Conservation (phyloP, 2,888 invertebrate genomes). For the Drosophila infuscata region DNA sequence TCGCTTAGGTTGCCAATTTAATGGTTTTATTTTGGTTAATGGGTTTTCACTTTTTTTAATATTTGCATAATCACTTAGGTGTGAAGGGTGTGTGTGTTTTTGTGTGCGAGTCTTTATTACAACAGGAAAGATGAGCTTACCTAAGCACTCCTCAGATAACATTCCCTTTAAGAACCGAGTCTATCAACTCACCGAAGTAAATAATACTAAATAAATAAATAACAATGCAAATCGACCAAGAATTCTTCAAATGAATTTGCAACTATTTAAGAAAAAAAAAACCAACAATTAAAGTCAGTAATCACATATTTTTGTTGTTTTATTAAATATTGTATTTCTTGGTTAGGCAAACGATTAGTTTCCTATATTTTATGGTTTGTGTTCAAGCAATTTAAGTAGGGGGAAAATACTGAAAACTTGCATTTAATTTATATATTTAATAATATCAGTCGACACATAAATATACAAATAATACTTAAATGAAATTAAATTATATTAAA, state of each 20-base stretch:
- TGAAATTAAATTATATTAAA: neutral
- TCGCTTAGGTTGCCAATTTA: constrained; percentile 15
- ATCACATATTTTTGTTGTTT: neutral
- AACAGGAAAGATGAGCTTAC: neutral
- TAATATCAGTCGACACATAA: no score
- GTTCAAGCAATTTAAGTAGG: neutral
- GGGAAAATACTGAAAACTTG: neutral
- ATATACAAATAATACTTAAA: neutral
- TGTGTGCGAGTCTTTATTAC: constrained; percentile 2
- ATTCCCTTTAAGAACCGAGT: neutral
- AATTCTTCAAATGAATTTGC: neutral
- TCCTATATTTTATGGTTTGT: neutral
- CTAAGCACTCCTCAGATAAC: neutral
- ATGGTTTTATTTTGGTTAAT: neutral
- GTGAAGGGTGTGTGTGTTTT: constrained; percentile 12
- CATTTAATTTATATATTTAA: neutral
- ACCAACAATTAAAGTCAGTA: neutral
- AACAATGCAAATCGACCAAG: neutral
- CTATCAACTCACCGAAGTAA: neutral
- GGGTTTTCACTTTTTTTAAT: constrained; percentile 9
- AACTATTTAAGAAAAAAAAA: neutral
- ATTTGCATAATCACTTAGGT: constrained; percentile 35
- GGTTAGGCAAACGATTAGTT: neutral
- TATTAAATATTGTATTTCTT: neutral
- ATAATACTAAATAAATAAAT: neutral